A percentile compares a stretch with the other conserved stretches of the same genome.
Evolutionary conservation across 2,888 invertebrate species (phyloP).

Genomic region (Matsumyia berberina): DNA sequence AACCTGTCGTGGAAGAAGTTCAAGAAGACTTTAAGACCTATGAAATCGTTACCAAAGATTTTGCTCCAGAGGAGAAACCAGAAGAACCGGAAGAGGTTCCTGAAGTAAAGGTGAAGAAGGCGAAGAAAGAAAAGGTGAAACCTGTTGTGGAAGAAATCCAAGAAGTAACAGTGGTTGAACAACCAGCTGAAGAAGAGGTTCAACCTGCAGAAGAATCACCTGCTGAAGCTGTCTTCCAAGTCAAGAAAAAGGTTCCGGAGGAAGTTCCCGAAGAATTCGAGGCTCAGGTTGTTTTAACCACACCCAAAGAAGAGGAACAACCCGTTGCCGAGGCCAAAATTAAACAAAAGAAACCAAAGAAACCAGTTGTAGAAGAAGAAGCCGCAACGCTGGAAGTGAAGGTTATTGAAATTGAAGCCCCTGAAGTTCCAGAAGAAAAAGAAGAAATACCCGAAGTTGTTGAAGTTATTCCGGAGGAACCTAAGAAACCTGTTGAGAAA

Average conservation of each 20-base stretch:
- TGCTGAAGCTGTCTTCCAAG: constrained; percentile 73
- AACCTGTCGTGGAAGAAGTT: constrained; percentile 75
- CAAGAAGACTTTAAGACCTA: constrained; percentile 78
- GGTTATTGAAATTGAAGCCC: constrained; percentile 74
- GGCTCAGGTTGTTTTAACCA: constrained; percentile 79
- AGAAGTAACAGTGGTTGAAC: constrained; percentile 67
- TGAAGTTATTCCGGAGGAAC: constrained; percentile 63
- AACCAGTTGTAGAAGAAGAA: constrained; percentile 75
- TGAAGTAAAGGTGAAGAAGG: constrained; percentile 79
- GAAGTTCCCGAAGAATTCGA: constrained; percentile 80
- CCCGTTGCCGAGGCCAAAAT: constrained; percentile 74
- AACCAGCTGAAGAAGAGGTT: constrained; percentile 72
- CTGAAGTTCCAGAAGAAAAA: constrained; percentile 77
- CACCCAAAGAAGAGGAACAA: constrained; percentile 79
- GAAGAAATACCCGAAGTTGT: constrained; percentile 64
- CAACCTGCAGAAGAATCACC: constrained; percentile 77
- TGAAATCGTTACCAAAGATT: constrained; percentile 79
- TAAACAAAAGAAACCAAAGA: constrained; percentile 74
- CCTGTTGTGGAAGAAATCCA: constrained; percentile 59
- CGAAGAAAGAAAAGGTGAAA: constrained; percentile 73
- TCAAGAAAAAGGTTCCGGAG: constrained; percentile 79
- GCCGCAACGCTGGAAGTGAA: constrained; percentile 73
- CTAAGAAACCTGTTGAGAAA: constrained; percentile 53
- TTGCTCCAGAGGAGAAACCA: constrained; percentile 77
- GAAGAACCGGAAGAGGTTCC: constrained; percentile 74